phyloP scores from a whole-genome alignment of 2,888 invertebrate species.

The Chaetogeoica ovagalla region DNA sequence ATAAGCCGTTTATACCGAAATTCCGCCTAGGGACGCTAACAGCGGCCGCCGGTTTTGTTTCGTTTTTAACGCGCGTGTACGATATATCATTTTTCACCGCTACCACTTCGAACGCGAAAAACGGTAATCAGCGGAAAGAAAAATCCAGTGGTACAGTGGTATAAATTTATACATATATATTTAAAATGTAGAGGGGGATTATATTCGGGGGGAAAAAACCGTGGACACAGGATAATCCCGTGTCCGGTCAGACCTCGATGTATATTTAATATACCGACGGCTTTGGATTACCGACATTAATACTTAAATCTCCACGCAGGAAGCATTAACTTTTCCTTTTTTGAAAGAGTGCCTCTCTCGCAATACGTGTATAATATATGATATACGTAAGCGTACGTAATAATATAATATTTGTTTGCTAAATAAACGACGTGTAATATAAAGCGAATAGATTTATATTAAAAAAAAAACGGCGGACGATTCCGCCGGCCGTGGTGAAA shows the following conservation, averaged over 20 bases:
- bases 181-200: constrained; percentile 49
- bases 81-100: constrained; percentile 32
- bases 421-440: constrained; percentile 31
- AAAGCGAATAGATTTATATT: constrained; percentile 7
- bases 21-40: constrained; percentile 15
- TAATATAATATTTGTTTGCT: constrained; percentile 30
- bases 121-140: constrained; percentile 47
- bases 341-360: constrained; percentile 30
- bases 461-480: constrained; percentile 30
- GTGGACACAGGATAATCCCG: constrained; percentile 47
- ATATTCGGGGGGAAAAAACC: neutral
- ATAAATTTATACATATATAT: no score
- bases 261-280: constrained; percentile 49
- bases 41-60: neutral
- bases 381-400: neutral
- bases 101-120: constrained; percentile 29
- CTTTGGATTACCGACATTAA: constrained; percentile 47
- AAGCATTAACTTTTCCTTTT: constrained; percentile 52
- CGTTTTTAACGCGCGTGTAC: neutral
- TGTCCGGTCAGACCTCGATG: constrained; percentile 46
- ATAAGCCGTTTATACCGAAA: constrained; percentile 34
- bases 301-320: constrained; percentile 46
- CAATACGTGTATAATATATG: neutral
- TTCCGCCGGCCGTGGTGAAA: neutral
- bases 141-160: constrained; percentile 30